Base-by-base conservation (phyloP, 2,888 invertebrate genomes). In the Drosophila merina region DNA sequence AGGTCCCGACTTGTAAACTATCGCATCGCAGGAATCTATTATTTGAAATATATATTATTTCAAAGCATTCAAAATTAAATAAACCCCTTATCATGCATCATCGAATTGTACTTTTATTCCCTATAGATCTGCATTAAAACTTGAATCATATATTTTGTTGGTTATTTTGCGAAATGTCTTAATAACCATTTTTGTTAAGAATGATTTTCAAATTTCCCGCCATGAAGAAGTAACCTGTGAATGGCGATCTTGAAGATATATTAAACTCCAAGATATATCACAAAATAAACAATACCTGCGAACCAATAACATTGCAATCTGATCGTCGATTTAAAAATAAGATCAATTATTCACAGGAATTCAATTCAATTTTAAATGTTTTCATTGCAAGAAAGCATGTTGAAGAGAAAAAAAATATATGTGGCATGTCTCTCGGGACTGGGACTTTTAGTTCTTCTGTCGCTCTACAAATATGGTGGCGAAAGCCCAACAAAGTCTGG, bases 361-460 rank as follows among this genome's bases (percentile, higher is more conserved):
- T 14, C 33, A 48, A 8, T n/a, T 25, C 6, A n/a, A 10, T 31
- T 14, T 12, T 26, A 6, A 1, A 48, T 59, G 48, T 2, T 3
- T 1, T 3, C 5, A 0, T 8, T n/a, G 6, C 3, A 14, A 26
- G 59, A 67, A 50, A 31, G n/a, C 12, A 14, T 40, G 30, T 26
- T 44, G 7, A 70, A 62, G 7, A 44, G 45, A 0, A 70, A 12
- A 20, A 28, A 44, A 36, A 31, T 40, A 3, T 60, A 28, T 40
- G 36, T 55, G 57, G 47, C 58, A 31, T 63, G 63, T 10, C 51
- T 58, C 40, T 47, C 68, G 7, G 68, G 36, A 1, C 42, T 59
- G 0, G 52, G 68, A 8, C 20, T 68, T 0, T 7, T 68, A 0
- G n/a, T 58, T 14, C 47, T 68, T 26, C n/a, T 58, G 3, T n/a